Base-by-base conservation (phyloP, 2,888 invertebrate genomes). In the Homarus gammarus region DNA sequence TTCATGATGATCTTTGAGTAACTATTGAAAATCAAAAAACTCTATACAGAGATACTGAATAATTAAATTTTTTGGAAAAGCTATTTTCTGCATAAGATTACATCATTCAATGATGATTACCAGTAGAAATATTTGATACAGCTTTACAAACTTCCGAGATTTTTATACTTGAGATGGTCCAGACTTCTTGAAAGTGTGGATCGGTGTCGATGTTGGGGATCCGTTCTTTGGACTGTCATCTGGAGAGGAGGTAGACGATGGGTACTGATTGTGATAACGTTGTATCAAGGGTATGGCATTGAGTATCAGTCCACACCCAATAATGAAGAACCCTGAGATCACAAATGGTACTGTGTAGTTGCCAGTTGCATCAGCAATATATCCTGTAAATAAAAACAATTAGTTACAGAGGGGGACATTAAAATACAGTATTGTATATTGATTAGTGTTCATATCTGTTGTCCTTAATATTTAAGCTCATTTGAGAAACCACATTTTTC, bases 321-420 rank as follows among this genome's bases (percentile, higher is more conserved):
- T 64, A 61, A 92, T 92, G 89, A 90, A 92, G 27, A 92, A 33
- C 1, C 92, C 92, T 10, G 92, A 92, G 18, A 90, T 75, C 27
- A 92, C 85, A 61, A 92, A 92, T 27, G 92, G 92, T 36, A 92
- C 22, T 3, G 90, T 51, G 75, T 91, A 91, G 40, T 87, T 88
- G 5, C 85, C 92, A 6, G 92, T 88, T 12, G 87, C 75, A 56
- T 90, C 91, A 0, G 89, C 84, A 70, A 92, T 90, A 33, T 84
- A 89, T 27, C 91, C 89, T 91, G 87, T 31, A 22, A 33, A 70
- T 51, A 31, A 33, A 27, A 70, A 83, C 5, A 68, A 36, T 18
- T 12, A 75, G 10, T 2, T 12, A 70, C 1, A 27, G 56, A 56
- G 56, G 70, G 27, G 1, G 70, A 70, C 12, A 27, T 22, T 27